Evolutionary conservation across 2,113 vertebrate species (phyloP).

Genomic region (Mionectes macconnelli): DNA sequence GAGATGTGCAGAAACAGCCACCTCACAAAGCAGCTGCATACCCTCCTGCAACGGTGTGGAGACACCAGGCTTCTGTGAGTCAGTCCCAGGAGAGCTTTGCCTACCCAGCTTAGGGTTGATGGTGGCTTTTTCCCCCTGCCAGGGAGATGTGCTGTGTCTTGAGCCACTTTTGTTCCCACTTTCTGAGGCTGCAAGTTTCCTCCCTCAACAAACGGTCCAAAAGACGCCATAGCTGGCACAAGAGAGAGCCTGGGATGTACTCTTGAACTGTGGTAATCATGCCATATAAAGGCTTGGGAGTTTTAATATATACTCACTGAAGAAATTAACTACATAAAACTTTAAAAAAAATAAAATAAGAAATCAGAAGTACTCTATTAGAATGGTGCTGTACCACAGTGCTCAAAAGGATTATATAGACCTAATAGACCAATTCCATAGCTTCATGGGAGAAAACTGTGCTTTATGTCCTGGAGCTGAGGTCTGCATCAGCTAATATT

Average conservation of each 20-base stretch:
- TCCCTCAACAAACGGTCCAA: background rate
- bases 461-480: background rate
- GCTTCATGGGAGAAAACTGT: background rate
- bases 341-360: background rate
- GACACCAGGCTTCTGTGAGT: background rate
- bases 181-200: background rate
- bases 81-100: background rate
- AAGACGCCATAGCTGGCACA: background rate
- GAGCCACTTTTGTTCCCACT: background rate
- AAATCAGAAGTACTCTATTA: background rate
- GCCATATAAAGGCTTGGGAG: background rate
- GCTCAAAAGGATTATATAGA: background rate
- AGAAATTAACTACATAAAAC: background rate
- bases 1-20: background rate
- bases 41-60: accelerated
- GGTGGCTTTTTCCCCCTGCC: background rate
- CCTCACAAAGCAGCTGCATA: background rate
- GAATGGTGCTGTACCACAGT: background rate
- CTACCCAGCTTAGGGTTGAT: background rate
- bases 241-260: background rate
- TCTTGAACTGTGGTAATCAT: background rate
- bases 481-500: background rate
- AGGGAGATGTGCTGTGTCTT: background rate
- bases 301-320: background rate
- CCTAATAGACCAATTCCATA: background rate